Evolutionary conservation across 2,888 invertebrate genomes (phyloP), one percentile per base, ranked within the genome.

Genomic region (Stictocephala bisonia): DNA sequence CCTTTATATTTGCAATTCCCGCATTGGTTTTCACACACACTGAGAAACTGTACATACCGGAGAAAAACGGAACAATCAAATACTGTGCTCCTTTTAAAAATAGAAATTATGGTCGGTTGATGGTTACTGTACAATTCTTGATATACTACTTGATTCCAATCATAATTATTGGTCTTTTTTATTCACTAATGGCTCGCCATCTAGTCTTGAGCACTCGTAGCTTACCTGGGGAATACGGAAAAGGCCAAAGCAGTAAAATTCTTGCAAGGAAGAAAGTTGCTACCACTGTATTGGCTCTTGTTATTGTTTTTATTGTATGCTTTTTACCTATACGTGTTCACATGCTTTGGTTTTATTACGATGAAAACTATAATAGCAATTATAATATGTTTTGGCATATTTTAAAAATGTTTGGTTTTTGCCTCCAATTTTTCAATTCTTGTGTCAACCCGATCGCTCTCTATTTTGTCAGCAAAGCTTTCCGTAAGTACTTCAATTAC

Each of bases 271-370:
- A 79, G 79, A 84, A 84, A 81, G 84, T 84, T 44, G 94, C 94
- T 13, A 91, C 94, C 79, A 95, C 96, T 87, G 96, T 97, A 15
- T 88, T 96, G 53, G 90, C 94, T 20, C 95, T 97, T 84, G 95
- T 96, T 35, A 87, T 95, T 69, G 92, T 96, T 31, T 95, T 95
- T 85, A 93, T 94, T 81, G 85, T 93, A 27, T 95, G 95, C 82
- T 95, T 94, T 83, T 88, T 94, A 77, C 95, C 95, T 0, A 90
- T 90, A 80, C 94, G 95, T 84, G 87, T 91, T 6, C 93, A 93
- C 80, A 90, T 92, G 86, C 85, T 96, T 79, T 93, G 96, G 90
- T 96, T 93, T 84, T 92, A 92, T 81, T 88, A 93, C 79, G 88
- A 90, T 71, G 90, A 92, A 0, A 87, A 89, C 6, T 87, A 91